Evolutionary conservation across 2,113 vertebrate genomes (phyloP), one percentile per base, ranked within the genome.

Genomic region (Bagarius yarrelli): DNA sequence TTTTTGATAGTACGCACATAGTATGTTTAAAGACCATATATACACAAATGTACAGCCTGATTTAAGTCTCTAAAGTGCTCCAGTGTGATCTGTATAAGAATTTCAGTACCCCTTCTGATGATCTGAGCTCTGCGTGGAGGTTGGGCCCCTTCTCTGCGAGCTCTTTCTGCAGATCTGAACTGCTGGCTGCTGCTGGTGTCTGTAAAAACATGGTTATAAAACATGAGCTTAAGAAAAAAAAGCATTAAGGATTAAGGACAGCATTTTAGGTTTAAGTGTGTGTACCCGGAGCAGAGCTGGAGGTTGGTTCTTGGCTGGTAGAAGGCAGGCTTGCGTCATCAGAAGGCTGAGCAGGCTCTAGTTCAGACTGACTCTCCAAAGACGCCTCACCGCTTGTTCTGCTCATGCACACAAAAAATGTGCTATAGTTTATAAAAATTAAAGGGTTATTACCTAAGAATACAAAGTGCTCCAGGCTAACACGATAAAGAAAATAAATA

Each of bases 271-370:
- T 34, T 11, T 71, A 19, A 19, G 13, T 23, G 18, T 44, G 52
- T 8, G 25, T 66, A 86, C 87, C 87, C 74, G 86, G 81, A 60
- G 73, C 86, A 4, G 87, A 87, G 83, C 94, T 95, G 0, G 94
- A 95, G 40, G 95, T 96, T 72, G 96, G 95, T 76, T 98, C 97
- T 85, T 98, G 97, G 90, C 97, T 98, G 72, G 97, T 98, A 0
- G 96, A 98, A 6, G 97, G 96, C 79, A 98, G 94, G 18, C 95
- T 95, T 34, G 94, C 93, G 2, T 97, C 96, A 71, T 98, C 96
- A 74, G 92, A 92, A 5, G 95, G 94, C 80, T 94, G 95, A 57
- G 93, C 84, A 75, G 95, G 91, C 82, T 97, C 97, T 82, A 90
- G 53, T 81, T 98, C 96, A 81, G 95, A 89, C 83, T 96, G 96